Percentiles rank a stretch among this genome's conserved stretches.
Evolutionary conservation across 1,140 invertebrate genomes (phyloP).

Genomic region (Pseudomyrmex cubaensis): DNA sequence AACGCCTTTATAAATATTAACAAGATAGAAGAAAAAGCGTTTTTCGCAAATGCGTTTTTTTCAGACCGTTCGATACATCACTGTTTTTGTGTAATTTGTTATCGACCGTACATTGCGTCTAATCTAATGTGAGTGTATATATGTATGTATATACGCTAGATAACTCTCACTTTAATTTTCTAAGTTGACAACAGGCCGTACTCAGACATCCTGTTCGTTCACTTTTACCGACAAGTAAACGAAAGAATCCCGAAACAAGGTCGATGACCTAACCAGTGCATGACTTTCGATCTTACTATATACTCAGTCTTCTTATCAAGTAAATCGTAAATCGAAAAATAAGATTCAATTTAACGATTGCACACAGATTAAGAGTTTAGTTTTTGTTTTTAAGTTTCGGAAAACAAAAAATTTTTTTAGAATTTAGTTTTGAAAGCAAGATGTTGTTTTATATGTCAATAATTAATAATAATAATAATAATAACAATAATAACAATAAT

Average conservation of each 20-base stretch:
- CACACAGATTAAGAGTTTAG: not conserved
- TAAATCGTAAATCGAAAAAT: not conserved
- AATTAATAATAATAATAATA: not conserved
- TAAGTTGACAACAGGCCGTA: conserved; percentile 6
- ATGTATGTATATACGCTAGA: not conserved
- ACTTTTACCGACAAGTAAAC: conserved; percentile 45
- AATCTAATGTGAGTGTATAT: not conserved
- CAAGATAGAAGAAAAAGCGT: not conserved
- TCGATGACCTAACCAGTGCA: conserved; percentile 38
- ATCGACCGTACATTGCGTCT: too few species aligned
- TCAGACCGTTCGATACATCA: not conserved
- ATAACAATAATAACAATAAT: too few species aligned
- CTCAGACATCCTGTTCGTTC: conserved; percentile 5
- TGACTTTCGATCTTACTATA: conserved; percentile 50
- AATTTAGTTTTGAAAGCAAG: not conserved
- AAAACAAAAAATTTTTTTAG: not conserved
- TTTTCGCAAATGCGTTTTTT: not conserved
- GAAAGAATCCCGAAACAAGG: conserved; percentile 34
- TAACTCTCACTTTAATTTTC: not conserved
- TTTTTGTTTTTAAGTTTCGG: too few species aligned
- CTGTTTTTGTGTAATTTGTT: not conserved
- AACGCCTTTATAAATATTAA: too few species aligned
- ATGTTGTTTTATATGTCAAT: not conserved
- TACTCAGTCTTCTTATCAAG: not conserved
- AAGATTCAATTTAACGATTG: not conserved